phyloP scores from a whole-genome alignment of 2,113 vertebrate genomes.

The Nipponia nippon region DNA sequence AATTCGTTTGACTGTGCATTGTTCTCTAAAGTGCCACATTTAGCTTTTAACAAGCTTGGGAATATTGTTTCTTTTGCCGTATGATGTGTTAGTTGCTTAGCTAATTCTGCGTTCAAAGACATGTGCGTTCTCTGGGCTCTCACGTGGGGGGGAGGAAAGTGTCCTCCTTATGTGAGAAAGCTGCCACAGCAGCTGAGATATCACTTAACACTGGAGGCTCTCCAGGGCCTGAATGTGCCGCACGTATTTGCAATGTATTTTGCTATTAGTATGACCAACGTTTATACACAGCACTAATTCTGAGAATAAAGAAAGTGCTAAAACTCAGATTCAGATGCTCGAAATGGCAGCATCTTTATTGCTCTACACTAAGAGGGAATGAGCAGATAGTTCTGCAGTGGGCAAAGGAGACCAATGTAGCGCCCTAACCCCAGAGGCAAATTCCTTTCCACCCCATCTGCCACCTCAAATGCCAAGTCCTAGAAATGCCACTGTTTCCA shows the following conservation, averaged over 20 bases:
- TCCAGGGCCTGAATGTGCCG: slow-evolving; percentile 17
- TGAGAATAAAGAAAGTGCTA: not conserved
- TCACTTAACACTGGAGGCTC: slow-evolving; percentile 39
- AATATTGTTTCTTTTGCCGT: slow-evolving; percentile 45
- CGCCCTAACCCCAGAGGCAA: slow-evolving; percentile 40
- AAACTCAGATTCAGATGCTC: slow-evolving; percentile 18
- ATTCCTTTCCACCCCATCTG: slow-evolving; percentile 62
- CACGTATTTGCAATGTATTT: slow-evolving; percentile 13
- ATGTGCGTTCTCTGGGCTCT: not conserved
- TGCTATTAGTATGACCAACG: not conserved
- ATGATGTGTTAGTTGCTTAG: slow-evolving; percentile 33
- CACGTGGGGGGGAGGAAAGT: not conserved
- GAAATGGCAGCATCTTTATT: slow-evolving; percentile 8
- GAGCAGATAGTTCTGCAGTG: not conserved
- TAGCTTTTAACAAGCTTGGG: slow-evolving; percentile 22
- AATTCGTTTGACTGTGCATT: not conserved
- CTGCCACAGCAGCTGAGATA: slow-evolving; percentile 50
- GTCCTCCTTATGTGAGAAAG: slow-evolving; percentile 50
- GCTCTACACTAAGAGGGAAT: not conserved
- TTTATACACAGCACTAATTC: not conserved
- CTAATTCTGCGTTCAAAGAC: slow-evolving; percentile 1
- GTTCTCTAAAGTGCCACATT: slow-evolving; percentile 16
- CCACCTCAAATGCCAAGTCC: slow-evolving; percentile 50
- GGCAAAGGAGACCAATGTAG: not conserved
- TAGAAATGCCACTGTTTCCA: slow-evolving; percentile 50